These are phyloP conservation scores for Bimastos eiseni DNA, from an alignment of 2,888 invertebrate species.

Conservation along the genomic window DNA sequence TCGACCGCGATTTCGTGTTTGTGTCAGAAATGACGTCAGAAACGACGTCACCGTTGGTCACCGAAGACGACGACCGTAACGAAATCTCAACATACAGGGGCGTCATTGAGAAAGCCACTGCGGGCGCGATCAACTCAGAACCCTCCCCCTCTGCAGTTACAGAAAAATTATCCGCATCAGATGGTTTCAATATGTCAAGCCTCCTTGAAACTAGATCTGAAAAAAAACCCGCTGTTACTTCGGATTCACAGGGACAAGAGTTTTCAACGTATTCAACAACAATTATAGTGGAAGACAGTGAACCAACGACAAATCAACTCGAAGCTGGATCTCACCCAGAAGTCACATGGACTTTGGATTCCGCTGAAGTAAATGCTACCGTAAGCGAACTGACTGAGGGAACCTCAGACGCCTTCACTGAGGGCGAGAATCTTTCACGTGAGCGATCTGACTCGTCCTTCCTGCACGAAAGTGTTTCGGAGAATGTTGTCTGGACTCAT, in stretches of 20 bases:
- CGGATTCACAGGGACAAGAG: background rate
- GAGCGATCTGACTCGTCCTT: background rate
- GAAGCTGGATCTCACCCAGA: background rate
- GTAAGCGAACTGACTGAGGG: background rate
- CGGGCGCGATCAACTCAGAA: background rate
- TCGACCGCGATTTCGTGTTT: background rate
- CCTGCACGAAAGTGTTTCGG: background rate
- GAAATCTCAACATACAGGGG: background rate
- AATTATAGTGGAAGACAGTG: background rate
- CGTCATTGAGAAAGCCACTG: background rate
- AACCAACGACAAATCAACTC: background rate
- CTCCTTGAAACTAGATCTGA: background rate
- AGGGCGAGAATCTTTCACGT: background rate
- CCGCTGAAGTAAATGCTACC: background rate
- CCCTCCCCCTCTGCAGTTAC: background rate
- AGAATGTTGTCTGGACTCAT: background rate
- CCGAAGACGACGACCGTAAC: background rate
- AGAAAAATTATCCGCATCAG: background rate
- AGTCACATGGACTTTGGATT: background rate
- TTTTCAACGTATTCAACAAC: background rate
- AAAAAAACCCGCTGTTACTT: background rate
- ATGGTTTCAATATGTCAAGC: background rate
- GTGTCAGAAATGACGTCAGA: background rate
- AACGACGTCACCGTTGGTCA: background rate
- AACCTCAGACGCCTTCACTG: background rate